Evolutionary conservation across 92 coral and sea anemone genomes (phyloP), one percentile per base, ranked within the genome.

Genomic region (Zoanthus sociatus): DNA sequence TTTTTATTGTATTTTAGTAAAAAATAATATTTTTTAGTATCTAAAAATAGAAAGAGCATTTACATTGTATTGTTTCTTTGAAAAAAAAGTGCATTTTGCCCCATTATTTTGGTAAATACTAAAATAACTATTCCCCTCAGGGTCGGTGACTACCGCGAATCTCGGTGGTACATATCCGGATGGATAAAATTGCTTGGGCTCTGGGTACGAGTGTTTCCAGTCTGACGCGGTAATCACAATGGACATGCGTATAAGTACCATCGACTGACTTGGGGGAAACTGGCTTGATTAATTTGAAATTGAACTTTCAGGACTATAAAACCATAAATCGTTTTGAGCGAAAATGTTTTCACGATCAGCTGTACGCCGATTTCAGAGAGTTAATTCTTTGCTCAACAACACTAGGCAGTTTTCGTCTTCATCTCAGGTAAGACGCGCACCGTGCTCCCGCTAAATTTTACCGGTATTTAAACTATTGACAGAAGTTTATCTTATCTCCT

Each of bases 331-430:
- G 73, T 30, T 55, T 1, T 72, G 72, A 32, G 7, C 69, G 32
- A 89, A 87, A 58, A 95, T 95, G 98, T 78, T 95, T 47, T 91
- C 98, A 48, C 92, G 95, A 85, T 86, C 90, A 13, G 91, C 89
- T 26, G 31, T 82, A 50, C 42, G 42, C 42, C 94, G 98, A 71
- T 58, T 92, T 60, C 89, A 90, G 82, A 92, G 92, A 84, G 88
- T 84, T 15, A 87, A 82, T 78, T 76, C 89, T 48, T 64, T 88
- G 67, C 69, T 86, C 11, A 90, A 87, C 58, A 76, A 79, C 30
- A 70, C 88, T 37, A 87, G 98, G 46, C 93, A 87, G 51, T 95
- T 95, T 83, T 95, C 98, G n/a, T 92, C 90, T 56, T 90, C 98
- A 76, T 87, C 93, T 9, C 93, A 95, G 96, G 98, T 95, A 86